Percentiles rank a stretch among this genome's conserved stretches.
phyloP scores from a whole-genome alignment of 1,140 invertebrate genomes.

The Bradysia coprophila region DNA sequence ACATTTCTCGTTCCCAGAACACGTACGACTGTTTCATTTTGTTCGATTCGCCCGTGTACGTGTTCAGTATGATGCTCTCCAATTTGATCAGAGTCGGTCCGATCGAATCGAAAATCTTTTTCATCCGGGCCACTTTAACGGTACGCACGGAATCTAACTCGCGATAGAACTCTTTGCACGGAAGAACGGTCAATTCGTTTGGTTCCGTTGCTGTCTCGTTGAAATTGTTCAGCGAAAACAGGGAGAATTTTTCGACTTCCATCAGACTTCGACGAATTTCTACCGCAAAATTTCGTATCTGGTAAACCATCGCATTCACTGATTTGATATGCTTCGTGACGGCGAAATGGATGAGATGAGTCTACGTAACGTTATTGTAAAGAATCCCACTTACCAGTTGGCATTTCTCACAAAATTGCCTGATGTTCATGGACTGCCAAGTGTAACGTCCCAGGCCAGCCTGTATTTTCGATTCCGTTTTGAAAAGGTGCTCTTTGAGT shows the following conservation, averaged over 20 bases:
- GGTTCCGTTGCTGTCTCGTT: too few species aligned
- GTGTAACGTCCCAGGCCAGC: constrained; percentile 61
- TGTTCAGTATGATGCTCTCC: constrained; percentile 52
- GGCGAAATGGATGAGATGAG: too few species aligned
- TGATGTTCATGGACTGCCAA: constrained; percentile 67
- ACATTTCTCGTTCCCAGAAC: constrained; percentile 51
- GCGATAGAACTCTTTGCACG: too few species aligned
- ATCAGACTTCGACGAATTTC: constrained; percentile 44
- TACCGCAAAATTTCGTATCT: constrained; percentile 55
- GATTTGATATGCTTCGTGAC: too few species aligned
- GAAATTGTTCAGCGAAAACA: too few species aligned
- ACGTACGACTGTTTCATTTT: constrained; percentile 48
- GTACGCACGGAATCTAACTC: constrained; percentile 40
- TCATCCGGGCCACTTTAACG: constrained; percentile 40
- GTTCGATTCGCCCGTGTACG: constrained; percentile 36
- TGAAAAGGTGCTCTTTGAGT: constrained; percentile 40
- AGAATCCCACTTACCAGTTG: too few species aligned
- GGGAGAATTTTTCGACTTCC: constrained; percentile 32
- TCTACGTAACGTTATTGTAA: too few species aligned
- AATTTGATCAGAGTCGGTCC: constrained; percentile 63
- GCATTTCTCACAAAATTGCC: constrained; percentile 45
- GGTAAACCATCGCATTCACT: constrained; percentile 44
- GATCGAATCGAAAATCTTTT: constrained; percentile 48
- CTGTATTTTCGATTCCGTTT: constrained; percentile 57
- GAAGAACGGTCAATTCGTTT: too few species aligned